Evolutionary conservation across 2,113 vertebrate genomes (phyloP), one percentile per base, ranked within the genome.

Genomic region (Marcusenius ussheri): DNA sequence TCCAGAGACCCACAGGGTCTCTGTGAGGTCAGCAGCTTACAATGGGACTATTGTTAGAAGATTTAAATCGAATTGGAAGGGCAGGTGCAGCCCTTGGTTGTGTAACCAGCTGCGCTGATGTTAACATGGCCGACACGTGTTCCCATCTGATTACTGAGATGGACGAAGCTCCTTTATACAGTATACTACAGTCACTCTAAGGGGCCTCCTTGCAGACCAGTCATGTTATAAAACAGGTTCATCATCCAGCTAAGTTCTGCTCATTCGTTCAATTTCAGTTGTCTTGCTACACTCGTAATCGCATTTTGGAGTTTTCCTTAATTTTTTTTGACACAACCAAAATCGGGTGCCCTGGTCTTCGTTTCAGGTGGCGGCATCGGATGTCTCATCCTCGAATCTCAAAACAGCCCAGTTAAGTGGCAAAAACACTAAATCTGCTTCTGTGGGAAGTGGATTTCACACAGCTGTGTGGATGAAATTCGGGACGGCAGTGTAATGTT

Each of bases 61-160:
- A 88, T 85, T 87, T 56, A 90, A 91, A 92, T 87, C 88, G 88
- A 89, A 91, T 91, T 84, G 53, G 31, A 91, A 89, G 53, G 87
- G 89, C 89, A 89, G 74, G 56, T 87, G 85, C 53, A 83, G 15
- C n/a, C 83, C 87, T 42, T 86, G 88, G 66, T 89, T 90, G 84
- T 90, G 66, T 62, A 80, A 90, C 50, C 83, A 83, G 46, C 56
- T 89, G 50, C 10, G 47, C 39, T 85, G 70, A 51, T 74, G 47
- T 88, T 88, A 92, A 92, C 53, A 88, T 39, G 83, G 31, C 83
- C 49, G 85, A 88, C 88, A 88, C 89, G 90, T 27, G 87, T 50
- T 88, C 88, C 66, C 89, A 42, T 62, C 88, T 89, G 88, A 91
- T 90, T 85, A 89, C 45, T 87, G 11, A 50, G 80, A 70, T 31